These are phyloP conservation scores for Phrynosoma blainvillii DNA, from an alignment of 2,113 vertebrate genomes.

Conservation along the genomic window DNA sequence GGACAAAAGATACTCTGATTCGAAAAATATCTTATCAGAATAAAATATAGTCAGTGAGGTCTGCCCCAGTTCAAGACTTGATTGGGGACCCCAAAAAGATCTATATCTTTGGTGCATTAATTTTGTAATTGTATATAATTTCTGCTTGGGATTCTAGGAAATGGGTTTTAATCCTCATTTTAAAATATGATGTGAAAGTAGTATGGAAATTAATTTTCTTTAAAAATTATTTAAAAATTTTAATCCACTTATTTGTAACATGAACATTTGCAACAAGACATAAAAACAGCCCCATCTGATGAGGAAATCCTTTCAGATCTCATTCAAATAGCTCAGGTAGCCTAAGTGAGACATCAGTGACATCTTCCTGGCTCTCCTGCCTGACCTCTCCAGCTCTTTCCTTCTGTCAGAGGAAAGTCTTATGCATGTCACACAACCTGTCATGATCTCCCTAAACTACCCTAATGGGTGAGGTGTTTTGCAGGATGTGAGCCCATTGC, in stretches of 20 bases:
- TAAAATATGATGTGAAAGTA: background rate
- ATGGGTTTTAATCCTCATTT: background rate
- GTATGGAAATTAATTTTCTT: background rate
- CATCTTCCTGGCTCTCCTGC: no score
- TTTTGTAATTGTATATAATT: background rate
- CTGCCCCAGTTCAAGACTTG: background rate
- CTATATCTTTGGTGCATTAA: background rate
- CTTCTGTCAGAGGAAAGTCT: no score
- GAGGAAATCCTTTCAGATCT: background rate
- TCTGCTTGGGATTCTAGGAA: background rate
- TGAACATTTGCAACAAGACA: background rate
- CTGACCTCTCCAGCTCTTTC: no score
- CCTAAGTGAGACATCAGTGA: no score
- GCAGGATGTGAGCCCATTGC: no score
- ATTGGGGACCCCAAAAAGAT: background rate
- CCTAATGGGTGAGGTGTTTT: no score
- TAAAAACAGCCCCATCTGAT: background rate
- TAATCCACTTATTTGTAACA: background rate
- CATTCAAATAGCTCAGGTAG: no score
- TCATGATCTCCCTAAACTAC: no score
- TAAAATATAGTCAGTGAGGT: background rate
- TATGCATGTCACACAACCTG: no score
- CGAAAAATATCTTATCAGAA: background rate
- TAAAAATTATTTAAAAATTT: background rate
- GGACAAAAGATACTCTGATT: rapidly evolving